phyloP scores from a whole-genome alignment of 1,140 invertebrate genomes.

The Nautilus pompilius region DNA sequence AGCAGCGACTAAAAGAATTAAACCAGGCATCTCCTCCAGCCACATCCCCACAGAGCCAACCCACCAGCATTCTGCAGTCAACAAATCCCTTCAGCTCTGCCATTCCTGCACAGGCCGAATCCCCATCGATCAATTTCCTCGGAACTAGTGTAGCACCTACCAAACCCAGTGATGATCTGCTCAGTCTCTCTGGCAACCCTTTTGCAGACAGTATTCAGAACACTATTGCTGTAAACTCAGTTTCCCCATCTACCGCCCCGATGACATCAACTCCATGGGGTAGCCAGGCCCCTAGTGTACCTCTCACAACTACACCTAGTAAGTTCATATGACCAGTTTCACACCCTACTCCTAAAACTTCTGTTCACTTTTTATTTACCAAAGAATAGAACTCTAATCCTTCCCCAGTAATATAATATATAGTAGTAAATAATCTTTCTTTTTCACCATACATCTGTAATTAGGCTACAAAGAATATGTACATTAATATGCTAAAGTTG shows the following conservation, averaged over 20 bases:
- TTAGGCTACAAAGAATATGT: no score
- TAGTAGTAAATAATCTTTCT: no score
- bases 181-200: constrained; percentile 81
- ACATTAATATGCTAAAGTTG: no score
- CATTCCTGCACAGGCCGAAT: constrained; percentile 52
- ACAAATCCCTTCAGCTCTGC: constrained; percentile 15
- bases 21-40: constrained; percentile 11
- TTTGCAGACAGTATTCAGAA: constrained; percentile 72
- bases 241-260: background rate
- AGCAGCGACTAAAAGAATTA: constrained; percentile 41
- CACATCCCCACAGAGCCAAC: constrained; percentile 12
- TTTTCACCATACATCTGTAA: no score
- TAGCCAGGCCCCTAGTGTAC: no score
- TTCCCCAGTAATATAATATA: no score
- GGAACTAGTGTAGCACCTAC: constrained; percentile 28
- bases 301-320: no score
- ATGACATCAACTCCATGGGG: background rate
- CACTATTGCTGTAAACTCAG: constrained; percentile 35
- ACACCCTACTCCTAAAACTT: no score
- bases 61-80: constrained; percentile 3
- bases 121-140: constrained; percentile 37
- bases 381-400: no score
- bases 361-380: no score
- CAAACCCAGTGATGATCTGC: constrained; percentile 83
- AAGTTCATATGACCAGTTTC: no score